Evolutionary conservation across 2,113 vertebrate genomes (phyloP).

Genomic region (Larimichthys polyactis): DNA sequence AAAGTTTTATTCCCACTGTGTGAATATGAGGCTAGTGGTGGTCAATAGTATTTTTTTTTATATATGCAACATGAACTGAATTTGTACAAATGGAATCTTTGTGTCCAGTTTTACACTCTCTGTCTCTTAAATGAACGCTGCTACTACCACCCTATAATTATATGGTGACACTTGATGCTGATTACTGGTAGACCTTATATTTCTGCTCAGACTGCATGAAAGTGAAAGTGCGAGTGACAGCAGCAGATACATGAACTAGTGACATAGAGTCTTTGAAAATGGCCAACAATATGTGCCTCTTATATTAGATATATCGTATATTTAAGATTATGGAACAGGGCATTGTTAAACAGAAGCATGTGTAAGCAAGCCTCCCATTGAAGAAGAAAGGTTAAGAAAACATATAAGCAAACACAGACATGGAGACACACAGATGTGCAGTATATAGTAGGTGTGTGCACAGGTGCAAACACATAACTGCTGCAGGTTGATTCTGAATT

Average conservation of each 20-base stretch:
- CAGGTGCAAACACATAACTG: slow-evolving; percentile 49
- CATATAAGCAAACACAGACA: not conserved
- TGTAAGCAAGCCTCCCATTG: slow-evolving; percentile 39
- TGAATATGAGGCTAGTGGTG: not conserved
- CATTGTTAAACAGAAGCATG: slow-evolving; percentile 36
- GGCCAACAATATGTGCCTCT: not conserved
- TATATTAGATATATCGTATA: not conserved
- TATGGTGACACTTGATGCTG: not conserved
- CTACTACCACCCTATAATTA: not conserved
- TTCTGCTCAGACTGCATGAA: slow-evolving; percentile 6
- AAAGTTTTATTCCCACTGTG: no score
- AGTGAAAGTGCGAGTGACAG: not conserved
- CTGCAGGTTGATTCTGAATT: slow-evolving; percentile 11
- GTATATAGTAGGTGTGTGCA: slow-evolving; percentile 35
- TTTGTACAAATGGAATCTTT: not conserved
- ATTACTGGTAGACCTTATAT: not conserved
- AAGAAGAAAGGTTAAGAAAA: slow-evolving; percentile 51
- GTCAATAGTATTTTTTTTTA: not conserved
- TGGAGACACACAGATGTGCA: slow-evolving; percentile 19
- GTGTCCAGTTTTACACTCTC: not conserved
- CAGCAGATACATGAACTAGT: not conserved
- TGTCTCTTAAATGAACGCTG: not conserved
- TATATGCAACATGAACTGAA: not conserved
- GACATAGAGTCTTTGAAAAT: not conserved
- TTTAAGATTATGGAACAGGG: slow-evolving; percentile 31